Conservation (phyloP, 2,888 invertebrate species). For the Scaptodrosophila latifasciaeformis region DNA sequence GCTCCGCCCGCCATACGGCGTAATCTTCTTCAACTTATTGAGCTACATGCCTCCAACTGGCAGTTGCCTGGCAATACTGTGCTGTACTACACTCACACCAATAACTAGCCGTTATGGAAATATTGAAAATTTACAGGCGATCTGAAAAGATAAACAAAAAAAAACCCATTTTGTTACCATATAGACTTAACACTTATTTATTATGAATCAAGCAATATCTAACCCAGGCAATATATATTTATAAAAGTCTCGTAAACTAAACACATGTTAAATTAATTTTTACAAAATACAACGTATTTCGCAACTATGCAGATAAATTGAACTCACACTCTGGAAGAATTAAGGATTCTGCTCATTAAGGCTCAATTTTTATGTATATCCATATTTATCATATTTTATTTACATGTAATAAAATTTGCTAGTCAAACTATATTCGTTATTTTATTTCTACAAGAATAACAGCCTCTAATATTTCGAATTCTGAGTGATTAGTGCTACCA, state of each 20-base stretch:
- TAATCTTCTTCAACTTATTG: slow-evolving; percentile 91
- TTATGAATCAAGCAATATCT: slow-evolving; percentile 45
- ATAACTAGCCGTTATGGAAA: slow-evolving; percentile 38
- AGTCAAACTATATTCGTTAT: slow-evolving; percentile 43
- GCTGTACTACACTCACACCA: slow-evolving; percentile 81
- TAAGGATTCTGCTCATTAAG: slow-evolving; percentile 34
- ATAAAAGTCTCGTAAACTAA: neutral
- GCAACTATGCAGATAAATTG: slow-evolving; percentile 18
- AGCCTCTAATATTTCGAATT: no score
- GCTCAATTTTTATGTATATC: slow-evolving; percentile 61
- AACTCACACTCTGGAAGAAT: slow-evolving; percentile 16
- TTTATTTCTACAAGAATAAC: neutral
- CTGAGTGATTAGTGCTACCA: no score
- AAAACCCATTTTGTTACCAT: slow-evolving; percentile 26
- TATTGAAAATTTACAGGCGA: no score
- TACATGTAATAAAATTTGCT: slow-evolving; percentile 56
- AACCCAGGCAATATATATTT: slow-evolving; percentile 36
- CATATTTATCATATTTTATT: slow-evolving; percentile 35
- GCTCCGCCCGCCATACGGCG: slow-evolving; percentile 86
- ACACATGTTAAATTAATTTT: slow-evolving; percentile 1
- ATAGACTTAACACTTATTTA: slow-evolving; percentile 56
- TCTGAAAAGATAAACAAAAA: no score
- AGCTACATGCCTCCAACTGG: slow-evolving; percentile 93
- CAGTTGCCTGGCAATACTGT: slow-evolving; percentile 92
- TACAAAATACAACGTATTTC: slow-evolving; percentile 5